Evolutionary conservation across 2,888 invertebrate genomes (phyloP).

Genomic region (Hyalella azteca): DNA sequence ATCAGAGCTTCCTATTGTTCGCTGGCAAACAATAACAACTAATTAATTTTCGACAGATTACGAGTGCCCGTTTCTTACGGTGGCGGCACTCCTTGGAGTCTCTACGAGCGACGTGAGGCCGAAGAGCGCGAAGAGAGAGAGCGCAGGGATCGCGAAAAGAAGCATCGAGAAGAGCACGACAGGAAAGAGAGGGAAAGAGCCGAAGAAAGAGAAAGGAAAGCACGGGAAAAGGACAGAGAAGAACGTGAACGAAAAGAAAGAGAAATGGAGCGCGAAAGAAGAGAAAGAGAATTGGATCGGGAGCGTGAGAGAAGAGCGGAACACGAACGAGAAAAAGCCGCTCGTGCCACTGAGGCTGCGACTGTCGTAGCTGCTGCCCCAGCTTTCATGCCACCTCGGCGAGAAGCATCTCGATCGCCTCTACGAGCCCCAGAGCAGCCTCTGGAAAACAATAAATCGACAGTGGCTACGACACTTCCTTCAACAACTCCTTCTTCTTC

Average conservation of each 20-base stretch:
- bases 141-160: constrained; percentile 47
- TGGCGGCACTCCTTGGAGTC: constrained; percentile 48
- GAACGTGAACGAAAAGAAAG: constrained; percentile 47
- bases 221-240: constrained; percentile 49
- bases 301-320: constrained; percentile 43
- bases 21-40: too few relatives aligned
- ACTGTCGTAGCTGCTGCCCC: background rate
- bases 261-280: constrained; percentile 44
- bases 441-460: background rate
- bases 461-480: background rate
- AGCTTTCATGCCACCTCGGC: constrained; percentile 24
- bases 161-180: constrained; percentile 48
- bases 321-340: constrained; percentile 41
- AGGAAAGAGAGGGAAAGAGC: constrained; percentile 47
- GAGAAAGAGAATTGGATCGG: constrained; percentile 50
- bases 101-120: constrained; percentile 48
- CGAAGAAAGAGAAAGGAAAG: constrained; percentile 47
- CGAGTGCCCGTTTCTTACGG: constrained; percentile 50
- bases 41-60: constrained; percentile 49
- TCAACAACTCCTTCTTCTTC: background rate
- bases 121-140: constrained; percentile 53
- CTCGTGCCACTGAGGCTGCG: constrained; percentile 32
- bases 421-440: background rate
- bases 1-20: too few relatives aligned
- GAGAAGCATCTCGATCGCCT: constrained; percentile 45